Evolutionary conservation across 2,113 vertebrate species (phyloP).

Genomic region (Prunella fulvescens): DNA sequence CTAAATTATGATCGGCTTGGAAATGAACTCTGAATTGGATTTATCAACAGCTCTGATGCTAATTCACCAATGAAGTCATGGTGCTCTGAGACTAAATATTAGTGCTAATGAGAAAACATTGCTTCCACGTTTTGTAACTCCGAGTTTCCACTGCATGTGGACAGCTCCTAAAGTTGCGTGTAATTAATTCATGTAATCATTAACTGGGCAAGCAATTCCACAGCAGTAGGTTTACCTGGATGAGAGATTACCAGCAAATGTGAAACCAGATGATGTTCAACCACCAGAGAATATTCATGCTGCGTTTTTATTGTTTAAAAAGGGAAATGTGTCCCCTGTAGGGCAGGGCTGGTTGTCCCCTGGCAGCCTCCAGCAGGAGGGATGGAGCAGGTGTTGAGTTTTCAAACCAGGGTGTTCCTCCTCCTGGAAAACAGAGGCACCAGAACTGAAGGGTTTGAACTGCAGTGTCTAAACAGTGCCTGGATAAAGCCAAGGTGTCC

Average conservation of each 20-base stretch:
- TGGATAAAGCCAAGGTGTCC: background rate
- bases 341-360: background rate
- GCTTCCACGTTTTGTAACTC: background rate
- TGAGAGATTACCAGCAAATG: background rate
- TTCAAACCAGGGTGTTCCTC: background rate
- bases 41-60: constrained; percentile 25
- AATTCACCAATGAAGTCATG: constrained; percentile 22
- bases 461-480: background rate
- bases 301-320: accelerated
- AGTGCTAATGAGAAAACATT: constrained; percentile 39
- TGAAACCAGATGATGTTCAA: background rate
- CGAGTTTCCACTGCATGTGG: background rate
- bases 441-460: background rate
- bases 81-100: constrained; percentile 9
- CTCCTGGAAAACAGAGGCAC: background rate
- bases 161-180: background rate
- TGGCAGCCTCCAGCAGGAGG: background rate
- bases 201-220: background rate
- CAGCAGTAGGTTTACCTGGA: background rate
- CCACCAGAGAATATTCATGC: background rate
- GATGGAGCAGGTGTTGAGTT: background rate
- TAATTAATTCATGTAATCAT: background rate
- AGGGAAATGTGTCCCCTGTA: background rate
- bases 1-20: constrained; percentile 3
- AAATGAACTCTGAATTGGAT: constrained; percentile 38